Base-by-base conservation (phyloP, 2,113 vertebrate genomes). In the Coryphaenoides rupestris region DNA sequence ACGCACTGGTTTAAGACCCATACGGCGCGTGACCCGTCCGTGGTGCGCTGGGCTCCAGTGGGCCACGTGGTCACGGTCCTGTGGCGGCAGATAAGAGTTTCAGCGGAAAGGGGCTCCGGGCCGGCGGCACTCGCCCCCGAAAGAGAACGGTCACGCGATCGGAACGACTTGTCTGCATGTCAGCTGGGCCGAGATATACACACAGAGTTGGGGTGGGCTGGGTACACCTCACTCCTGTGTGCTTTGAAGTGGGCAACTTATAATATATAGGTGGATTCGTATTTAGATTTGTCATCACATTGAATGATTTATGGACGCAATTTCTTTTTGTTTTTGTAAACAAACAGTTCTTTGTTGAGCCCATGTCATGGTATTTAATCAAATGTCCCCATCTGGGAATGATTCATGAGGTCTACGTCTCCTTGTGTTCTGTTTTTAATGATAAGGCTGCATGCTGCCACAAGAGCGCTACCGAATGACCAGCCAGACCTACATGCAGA, bases 31-130 rank as follows among this genome's bases (percentile, higher is more conserved):
- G 4, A 12, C n/a, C n/a, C n/a, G n/a, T n/a, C n/a, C 13, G 9
- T 40, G 33, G 21, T n/a, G 17, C 28, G 46, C 2, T n/a, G 19
- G n/a, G 46, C 46, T 21, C 3, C 7, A 55, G 40, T 5, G 1
- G 46, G 46, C 47, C 4, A 22, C 21, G 5, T 1, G 26, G 23
- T 47, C n/a, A 21, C 28, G 23, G 23, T n/a, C 52, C 46, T 81
- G 78, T 28, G 46, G 13, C 21, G 12, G 5, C 58, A 81, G 85
- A 88, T 87, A 86, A 86, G 78, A 1, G 5, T 22, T 79, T 84
- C 64, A 24, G 52, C 19, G 59, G 74, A 73, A 74, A 65, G 58
- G 22, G 58, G 69, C 76, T 70, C 65, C 4, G 4, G 4, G 49
- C 40, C 17, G 54, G 40, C 46, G 55, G 33, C 5, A 1, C 33